Evolutionary conservation across 2,888 invertebrate species (phyloP).

Genomic region (Anoplius nigerrimus): DNA sequence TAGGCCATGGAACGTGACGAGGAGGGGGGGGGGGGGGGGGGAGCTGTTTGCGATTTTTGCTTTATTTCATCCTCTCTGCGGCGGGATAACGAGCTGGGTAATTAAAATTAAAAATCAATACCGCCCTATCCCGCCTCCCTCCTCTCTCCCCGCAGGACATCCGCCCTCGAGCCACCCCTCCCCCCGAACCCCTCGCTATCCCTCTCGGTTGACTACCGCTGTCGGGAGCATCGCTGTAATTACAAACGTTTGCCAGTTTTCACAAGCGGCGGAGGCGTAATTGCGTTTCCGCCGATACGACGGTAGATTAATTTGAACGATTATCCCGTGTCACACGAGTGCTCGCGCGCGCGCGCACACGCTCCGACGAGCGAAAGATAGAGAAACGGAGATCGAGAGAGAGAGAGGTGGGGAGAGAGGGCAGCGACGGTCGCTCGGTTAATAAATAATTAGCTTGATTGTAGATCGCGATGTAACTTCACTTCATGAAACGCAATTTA

Average conservation of each 20-base stretch:
- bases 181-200: background rate
- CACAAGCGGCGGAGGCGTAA: constrained; percentile 13
- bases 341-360: too few species aligned
- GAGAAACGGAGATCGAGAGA: too few species aligned
- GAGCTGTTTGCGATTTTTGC: constrained; percentile 20
- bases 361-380: too few species aligned
- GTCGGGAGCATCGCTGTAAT: constrained; percentile 9
- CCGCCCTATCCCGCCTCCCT: background rate
- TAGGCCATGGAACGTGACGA: too few species aligned
- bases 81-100: constrained; percentile 34
- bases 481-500: too few species aligned
- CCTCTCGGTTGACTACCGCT: background rate
- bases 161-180: background rate
- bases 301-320: constrained; percentile 40
- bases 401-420: too few species aligned
- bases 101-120: constrained; percentile 49
- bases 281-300: constrained; percentile 23
- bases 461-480: too few species aligned
- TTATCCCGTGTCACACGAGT: constrained; percentile 19
- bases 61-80: constrained; percentile 8
- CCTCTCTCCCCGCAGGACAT: too few species aligned
- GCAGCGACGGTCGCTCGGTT: too few species aligned
- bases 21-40: too few species aligned
- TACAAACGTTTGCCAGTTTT: constrained; percentile 38
- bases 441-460: too few species aligned